Percentiles rank a stretch among this genome's conserved stretches.
These are phyloP conservation scores for Adelphocoris suturalis DNA, from an alignment of 2,888 invertebrate species.

Conservation along the genomic window DNA sequence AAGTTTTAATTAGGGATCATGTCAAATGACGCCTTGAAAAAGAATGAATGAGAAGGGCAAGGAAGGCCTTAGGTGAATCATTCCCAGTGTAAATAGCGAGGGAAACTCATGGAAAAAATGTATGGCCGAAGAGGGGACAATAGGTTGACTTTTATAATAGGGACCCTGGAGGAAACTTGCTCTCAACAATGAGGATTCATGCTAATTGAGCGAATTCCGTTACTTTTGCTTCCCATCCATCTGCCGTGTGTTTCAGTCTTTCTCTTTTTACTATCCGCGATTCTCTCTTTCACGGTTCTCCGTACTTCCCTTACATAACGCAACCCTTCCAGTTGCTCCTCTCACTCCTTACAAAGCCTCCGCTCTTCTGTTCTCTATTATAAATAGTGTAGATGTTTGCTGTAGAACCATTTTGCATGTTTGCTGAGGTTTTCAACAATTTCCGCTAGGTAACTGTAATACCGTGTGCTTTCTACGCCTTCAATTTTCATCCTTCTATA, in stretches of 20 bases:
- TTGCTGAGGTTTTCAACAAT: slow-evolving; percentile 12
- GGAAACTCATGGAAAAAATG: slow-evolving; percentile 40
- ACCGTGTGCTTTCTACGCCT: neutral
- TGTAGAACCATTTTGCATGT: neutral
- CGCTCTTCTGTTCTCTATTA: neutral
- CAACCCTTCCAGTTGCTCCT: neutral
- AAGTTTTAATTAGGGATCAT: slow-evolving; percentile 63
- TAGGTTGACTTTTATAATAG: slow-evolving; percentile 66
- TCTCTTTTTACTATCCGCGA: slow-evolving; percentile 38
- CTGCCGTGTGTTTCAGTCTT: slow-evolving; percentile 37
- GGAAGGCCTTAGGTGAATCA: slow-evolving; percentile 57
- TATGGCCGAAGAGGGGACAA: slow-evolving; percentile 56
- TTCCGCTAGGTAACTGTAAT: neutral
- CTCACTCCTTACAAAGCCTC: neutral
- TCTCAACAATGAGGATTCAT: slow-evolving; percentile 64
- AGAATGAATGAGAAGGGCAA: slow-evolving; percentile 58
- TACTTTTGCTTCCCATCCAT: slow-evolving; percentile 63
- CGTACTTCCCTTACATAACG: slow-evolving; percentile 27
- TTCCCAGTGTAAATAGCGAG: slow-evolving; percentile 60
- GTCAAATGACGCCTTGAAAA: slow-evolving; percentile 62
- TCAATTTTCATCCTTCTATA: too few relatives aligned
- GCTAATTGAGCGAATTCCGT: slow-evolving; percentile 69
- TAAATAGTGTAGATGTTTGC: slow-evolving; percentile 13
- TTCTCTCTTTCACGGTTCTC: slow-evolving; percentile 12
- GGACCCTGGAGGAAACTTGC: slow-evolving; percentile 68